Percentiles rank a stretch among this genome's conserved stretches.
phyloP scores from a whole-genome alignment of 2,797 vertebrate species.

The Acanthiza pusilla region DNA sequence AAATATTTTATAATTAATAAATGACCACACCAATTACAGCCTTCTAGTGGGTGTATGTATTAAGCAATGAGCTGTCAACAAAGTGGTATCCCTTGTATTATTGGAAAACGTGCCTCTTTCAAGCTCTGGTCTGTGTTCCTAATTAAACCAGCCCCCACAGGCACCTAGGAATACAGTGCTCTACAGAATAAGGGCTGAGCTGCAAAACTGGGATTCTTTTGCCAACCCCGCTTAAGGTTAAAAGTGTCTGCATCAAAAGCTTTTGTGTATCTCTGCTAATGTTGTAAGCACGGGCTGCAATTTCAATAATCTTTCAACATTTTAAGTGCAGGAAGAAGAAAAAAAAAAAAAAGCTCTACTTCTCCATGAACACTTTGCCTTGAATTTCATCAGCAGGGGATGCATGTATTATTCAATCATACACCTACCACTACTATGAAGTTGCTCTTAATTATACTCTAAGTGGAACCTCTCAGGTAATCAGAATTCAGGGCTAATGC shows the following conservation, averaged over 20 bases:
- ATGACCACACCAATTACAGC: slow-evolving; percentile 36
- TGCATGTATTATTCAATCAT: slow-evolving; percentile 59
- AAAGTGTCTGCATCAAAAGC: neutral
- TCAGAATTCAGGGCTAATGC: slow-evolving; percentile 70
- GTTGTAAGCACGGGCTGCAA: slow-evolving; percentile 29
- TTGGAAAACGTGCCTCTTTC: neutral
- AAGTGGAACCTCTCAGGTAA: slow-evolving; percentile 71
- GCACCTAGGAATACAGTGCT: neutral
- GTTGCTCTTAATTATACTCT: slow-evolving; percentile 68
- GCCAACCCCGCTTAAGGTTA: neutral
- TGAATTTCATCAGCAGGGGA: slow-evolving; percentile 58
- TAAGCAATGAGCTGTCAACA: neutral
- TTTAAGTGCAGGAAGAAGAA: slow-evolving; percentile 5
- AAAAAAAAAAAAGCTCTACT: neutral
- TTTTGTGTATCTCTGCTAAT: neutral
- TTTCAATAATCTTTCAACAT: slow-evolving; percentile 25
- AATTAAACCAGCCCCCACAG: neutral
- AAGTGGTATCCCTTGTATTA: neutral
- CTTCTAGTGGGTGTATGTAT: slow-evolving; percentile 34
- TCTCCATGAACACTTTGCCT: slow-evolving; percentile 19
- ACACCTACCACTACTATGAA: slow-evolving; percentile 53
- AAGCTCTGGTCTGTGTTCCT: neutral
- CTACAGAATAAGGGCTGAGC: neutral
- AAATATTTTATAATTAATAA: neutral
- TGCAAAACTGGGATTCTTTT: neutral